phyloP scores from a whole-genome alignment of 2,113 vertebrate genomes.

The Neofelis nebulosa region DNA sequence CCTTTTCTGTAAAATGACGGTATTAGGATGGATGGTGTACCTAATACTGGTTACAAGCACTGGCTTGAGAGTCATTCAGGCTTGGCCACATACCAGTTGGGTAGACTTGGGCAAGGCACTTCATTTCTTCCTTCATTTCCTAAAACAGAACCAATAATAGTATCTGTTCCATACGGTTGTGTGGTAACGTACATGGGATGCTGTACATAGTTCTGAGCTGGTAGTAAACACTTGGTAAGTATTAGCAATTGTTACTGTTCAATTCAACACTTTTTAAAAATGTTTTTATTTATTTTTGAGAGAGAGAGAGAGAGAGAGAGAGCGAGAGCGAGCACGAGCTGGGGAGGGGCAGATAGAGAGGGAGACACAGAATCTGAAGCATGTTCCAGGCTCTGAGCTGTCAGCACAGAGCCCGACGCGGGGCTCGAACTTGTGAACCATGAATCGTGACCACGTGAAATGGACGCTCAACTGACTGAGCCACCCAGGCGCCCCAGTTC shows the following conservation, averaged over 20 bases:
- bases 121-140: constrained; percentile 31
- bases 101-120: neutral
- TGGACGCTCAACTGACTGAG: too few relatives aligned
- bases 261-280: too few relatives aligned
- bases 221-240: constrained; percentile 31
- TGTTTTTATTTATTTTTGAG: too few relatives aligned
- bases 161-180: neutral
- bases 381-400: too few relatives aligned
- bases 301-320: too few relatives aligned
- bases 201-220: neutral
- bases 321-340: too few relatives aligned
- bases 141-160: neutral
- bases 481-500: neutral
- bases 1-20: neutral
- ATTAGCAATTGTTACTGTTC: constrained; percentile 12
- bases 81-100: neutral
- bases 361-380: too few relatives aligned
- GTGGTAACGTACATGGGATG: neutral
- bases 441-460: too few relatives aligned
- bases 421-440: too few relatives aligned
- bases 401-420: too few relatives aligned
- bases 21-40: neutral
- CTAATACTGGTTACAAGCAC: neutral
- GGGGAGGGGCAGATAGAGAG: too few relatives aligned
- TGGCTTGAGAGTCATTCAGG: neutral